Base-by-base conservation (phyloP, 1,140 invertebrate genomes). In the Megalonaias nervosa region DNA sequence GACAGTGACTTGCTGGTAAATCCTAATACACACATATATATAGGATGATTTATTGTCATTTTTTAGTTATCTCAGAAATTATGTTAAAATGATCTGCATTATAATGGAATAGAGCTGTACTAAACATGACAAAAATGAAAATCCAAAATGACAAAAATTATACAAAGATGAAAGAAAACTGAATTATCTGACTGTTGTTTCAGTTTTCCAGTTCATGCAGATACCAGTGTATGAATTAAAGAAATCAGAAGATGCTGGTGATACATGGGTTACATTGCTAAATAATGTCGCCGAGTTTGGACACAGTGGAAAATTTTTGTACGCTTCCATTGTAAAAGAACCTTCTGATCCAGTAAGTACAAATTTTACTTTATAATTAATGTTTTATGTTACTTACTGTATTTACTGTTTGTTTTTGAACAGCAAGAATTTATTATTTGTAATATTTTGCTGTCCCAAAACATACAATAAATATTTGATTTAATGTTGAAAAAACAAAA, bases 291-390 rank as follows among this genome's bases (percentile, higher is more conserved):
- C 81, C 17, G 76, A 83, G 11, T 89, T 89, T 82, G 85, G 85
- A 12, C 78, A 85, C 17, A 80, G 87, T 69, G 87, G 83, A 4
- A 84, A 86, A 60, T 89, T 89, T 71, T 66, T 89, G 9, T 89
- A 88, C 84, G 87, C 84, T 61, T 87, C 88, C 14, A 79, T 85
- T 16, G 76, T 80, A 55, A 82, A 76, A 61, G 60, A 71, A 61
- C 71, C 67, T 15, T 74, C 66, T 16, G 70, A 64, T 62, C 19
- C 26, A 57, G 83, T 77, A 80, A 66, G 67, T 68, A 55, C 15
- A 38, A 17, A 3, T 71, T 17, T 21, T 71, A 21, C 21, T 55
- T 60, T 21, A 6, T 9, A 48, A 48, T 48, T 48, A 48, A 48
- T 48, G 38, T 31, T 31, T 31, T 31, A 31, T 31, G 31, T 48